Evolutionary conservation across 2,888 invertebrate genomes (phyloP), one percentile per base, ranked within the genome.

Genomic region (Drosophila subquinaria): DNA sequence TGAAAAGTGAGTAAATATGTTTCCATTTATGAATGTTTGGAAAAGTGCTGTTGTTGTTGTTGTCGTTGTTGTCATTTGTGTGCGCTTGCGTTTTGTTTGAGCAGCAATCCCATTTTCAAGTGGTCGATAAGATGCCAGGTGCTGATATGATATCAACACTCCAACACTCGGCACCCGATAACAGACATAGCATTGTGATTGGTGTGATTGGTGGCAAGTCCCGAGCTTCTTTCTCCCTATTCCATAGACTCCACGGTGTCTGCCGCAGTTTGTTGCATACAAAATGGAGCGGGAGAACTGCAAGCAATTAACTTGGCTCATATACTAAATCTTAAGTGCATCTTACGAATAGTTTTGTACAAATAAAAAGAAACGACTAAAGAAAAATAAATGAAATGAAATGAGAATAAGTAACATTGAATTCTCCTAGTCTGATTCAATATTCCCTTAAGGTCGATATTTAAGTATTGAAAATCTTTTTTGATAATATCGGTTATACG

Each of bases 11-110:
- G 90, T 88, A 90, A 90, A 89, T 90, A 90, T 79, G 81, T 89
- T 90, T 88, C 90, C 90, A 90, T 90, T 90, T 90, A 80, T 90
- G 78, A 81, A 79, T 90, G 90, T 89, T 89, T 90, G 86, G 88
- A 77, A 82, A 85, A 76, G 45, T 76, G 76, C 69, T 60, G 69
- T 30, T 52, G 57, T 57, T 15, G 20, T 35, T 55, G 33, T 20
- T 56, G 43, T 23, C 69, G 69, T 69, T 66, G 17, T 3, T 51
- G 30, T 30, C 30, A 15, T 33, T 35, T 57, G 27, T 75, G 77
- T 79, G 80, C 73, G 83, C 79, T 45, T 82, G 72, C 73, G 85
- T 67, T 88, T 82, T 89, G 87, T 89, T 89, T 89, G 87, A 77
- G 79, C 82, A 90, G 79, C 85, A 88, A 90, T 87, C 77, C 80